Base-by-base conservation (phyloP, 2,113 vertebrate genomes). In the Meriones unguiculatus region DNA sequence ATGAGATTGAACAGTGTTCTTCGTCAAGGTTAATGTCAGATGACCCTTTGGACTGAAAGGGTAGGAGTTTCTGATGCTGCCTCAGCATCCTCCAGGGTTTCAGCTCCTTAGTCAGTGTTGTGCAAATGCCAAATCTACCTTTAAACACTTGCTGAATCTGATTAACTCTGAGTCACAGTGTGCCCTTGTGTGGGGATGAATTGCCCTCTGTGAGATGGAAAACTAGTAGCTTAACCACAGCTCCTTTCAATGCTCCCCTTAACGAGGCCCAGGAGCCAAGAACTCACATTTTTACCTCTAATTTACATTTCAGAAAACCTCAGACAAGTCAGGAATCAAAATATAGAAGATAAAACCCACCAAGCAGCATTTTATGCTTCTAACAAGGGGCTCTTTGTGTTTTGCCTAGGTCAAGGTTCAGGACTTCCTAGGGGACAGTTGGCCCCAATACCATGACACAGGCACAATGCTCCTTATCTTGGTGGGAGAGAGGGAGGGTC, bases 181-280 rank as follows among this genome's bases (percentile, higher is more conserved):
- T 95, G 82, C 65, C 96, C 95, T 95, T 98, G 95, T 98, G 22
- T 95, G 91, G 17, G 82, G 90, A 93, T 96, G 96, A 98, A 98
- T 97, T 91, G 88, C 97, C 95, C 46, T 97, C 96, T 97, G 96
- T 97, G 88, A 97, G 96, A 67, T 77, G 91, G 94, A 95, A 97
- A 89, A 80, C 97, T 70, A 85, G 96, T 93, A 95, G 94, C 65
- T 90, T 96, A 95, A 97, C 97, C 96, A 94, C 96, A 97, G 86
- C 67, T 93, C 28, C 75, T 95, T 89, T 96, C 95, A 96, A 93
- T 95, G 93, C 82, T 97, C 95, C 95, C 91, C 94, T 97, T 97
- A 95, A 96, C 90, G 91, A 96, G 96, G 32, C 70, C 93, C 91
- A 22, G 75, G 59, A 91, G 88, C 91, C 80, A 95, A 89, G 88